phyloP scores from a whole-genome alignment of 2,797 vertebrate species.

The Poecilia picta region DNA sequence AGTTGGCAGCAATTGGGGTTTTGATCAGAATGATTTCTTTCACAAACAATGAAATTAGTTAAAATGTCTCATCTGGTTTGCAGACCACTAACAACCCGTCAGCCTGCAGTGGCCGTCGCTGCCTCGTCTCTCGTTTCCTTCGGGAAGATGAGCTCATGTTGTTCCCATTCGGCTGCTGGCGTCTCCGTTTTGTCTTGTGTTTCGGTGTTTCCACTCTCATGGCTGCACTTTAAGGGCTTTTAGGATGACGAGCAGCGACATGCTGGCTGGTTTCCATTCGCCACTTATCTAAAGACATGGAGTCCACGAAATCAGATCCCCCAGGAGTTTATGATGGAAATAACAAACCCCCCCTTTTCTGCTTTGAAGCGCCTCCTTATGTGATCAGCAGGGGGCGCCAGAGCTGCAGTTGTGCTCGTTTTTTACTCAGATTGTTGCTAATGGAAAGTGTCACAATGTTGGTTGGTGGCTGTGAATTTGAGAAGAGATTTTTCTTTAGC shows the following conservation, averaged over 20 bases:
- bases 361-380: constrained; percentile 7
- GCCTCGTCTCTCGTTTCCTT: constrained; percentile 55
- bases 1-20: constrained; percentile 91
- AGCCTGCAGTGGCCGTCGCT: constrained; percentile 57
- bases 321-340: constrained; percentile 71
- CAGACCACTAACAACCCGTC: constrained; percentile 86
- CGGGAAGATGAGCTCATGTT: constrained; percentile 75
- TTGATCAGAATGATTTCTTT: constrained; percentile 98
- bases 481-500: constrained; percentile 50
- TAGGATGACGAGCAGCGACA: constrained; percentile 65
- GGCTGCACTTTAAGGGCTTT: constrained; percentile 62
- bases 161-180: constrained; percentile 72
- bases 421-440: constrained; percentile 61
- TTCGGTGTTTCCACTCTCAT: constrained; percentile 57
- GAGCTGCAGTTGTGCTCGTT: constrained; percentile 42
- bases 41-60: constrained; percentile 99
- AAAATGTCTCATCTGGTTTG: constrained; percentile 95
- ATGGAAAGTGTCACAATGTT: constrained; percentile 65
- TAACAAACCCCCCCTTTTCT: constrained; percentile 58
- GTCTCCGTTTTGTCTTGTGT: constrained; percentile 41
- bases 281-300: constrained; percentile 75
- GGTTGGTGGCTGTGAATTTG: constrained; percentile 46
- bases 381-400: constrained; percentile 61
- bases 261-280: constrained; percentile 72
- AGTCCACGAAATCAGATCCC: constrained; percentile 72